Base-by-base conservation (phyloP, 2,888 invertebrate species). In the Drosophila stalkeri region DNA sequence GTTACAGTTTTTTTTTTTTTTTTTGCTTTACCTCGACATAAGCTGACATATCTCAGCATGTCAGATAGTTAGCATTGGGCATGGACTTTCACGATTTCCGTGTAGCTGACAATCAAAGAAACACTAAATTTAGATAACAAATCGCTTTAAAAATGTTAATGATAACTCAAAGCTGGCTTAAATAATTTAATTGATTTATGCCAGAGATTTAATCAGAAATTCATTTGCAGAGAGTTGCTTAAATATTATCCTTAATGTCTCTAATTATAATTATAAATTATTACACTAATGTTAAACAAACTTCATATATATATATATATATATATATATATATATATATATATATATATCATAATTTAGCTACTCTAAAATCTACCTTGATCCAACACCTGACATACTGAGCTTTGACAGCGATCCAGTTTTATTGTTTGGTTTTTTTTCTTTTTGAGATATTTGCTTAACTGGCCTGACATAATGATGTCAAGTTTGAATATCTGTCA, bases 11-110 rank as follows among this genome's bases (percentile, higher is more conserved):
- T 56, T 37, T 16, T n/a, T 16, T n/a, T 23, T 35, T 35, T 11
- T 11, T 35, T 35, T 35, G 12, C 16, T 6, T 7, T 16, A 37
- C 5, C 16, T 37, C 46, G 61, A 63, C 61, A 66, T 52, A 46
- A 47, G 41, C 41, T 52, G 71, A 61, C 65, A 64, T 61, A 39
- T 47, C 61, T 75, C 51, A 67, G 43, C 23, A 31, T 66, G 63
- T 70, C 43, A 20, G 52, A 43, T 51, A 39, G 64, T 71, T 79
- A 62, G 23, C 27, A 56, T 78, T 68, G 60, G 67, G 55, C 51
- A 51, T 80, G 59, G 61, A 86, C 89, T 87, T 87, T 89, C 87
- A 84, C 85, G 79, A 78, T 69, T 75, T 79, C 65, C 75, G 56
- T 54, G 52, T 63, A 49, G 49, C 62, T 63, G 31, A 6, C 11